phyloP scores from a whole-genome alignment of 2,888 invertebrate species.

The Portevinia maculata region DNA sequence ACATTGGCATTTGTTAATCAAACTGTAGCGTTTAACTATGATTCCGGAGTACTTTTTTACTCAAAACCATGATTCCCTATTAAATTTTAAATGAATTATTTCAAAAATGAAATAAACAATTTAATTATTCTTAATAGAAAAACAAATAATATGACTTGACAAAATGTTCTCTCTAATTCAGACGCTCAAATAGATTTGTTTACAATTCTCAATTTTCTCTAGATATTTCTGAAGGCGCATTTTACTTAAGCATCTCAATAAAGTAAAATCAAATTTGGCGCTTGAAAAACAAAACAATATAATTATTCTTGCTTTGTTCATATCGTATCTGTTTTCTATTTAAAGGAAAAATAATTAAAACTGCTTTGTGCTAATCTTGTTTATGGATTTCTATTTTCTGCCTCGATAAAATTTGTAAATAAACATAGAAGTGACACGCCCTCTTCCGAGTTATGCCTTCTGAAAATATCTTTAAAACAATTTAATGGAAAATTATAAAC shows the following conservation, averaged over 20 bases:
- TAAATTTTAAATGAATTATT: background rate
- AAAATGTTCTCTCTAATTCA: conserved; percentile 22
- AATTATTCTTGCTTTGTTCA: background rate
- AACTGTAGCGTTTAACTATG: too few relatives aligned
- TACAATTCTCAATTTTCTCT: background rate
- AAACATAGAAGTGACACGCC: background rate
- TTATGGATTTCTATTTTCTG: background rate
- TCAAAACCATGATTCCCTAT: background rate
- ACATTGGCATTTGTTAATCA: too few relatives aligned
- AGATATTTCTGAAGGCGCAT: background rate
- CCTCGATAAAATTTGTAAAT: conserved; percentile 1
- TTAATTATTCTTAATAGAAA: conserved; percentile 21
- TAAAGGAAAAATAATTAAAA: background rate
- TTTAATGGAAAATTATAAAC: conserved; percentile 4
- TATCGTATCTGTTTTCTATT: background rate
- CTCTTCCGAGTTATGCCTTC: background rate
- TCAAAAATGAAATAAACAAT: conserved; percentile 16
- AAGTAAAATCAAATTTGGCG: too few relatives aligned
- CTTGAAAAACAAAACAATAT: background rate
- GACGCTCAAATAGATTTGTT: conserved; percentile 31
- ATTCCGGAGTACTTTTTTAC: background rate
- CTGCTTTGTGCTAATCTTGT: background rate
- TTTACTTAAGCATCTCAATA: background rate
- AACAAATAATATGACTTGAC: background rate
- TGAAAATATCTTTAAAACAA: background rate